Evolutionary conservation across 2,113 vertebrate species (phyloP).

Genomic region (Eudorcas thomsonii): DNA sequence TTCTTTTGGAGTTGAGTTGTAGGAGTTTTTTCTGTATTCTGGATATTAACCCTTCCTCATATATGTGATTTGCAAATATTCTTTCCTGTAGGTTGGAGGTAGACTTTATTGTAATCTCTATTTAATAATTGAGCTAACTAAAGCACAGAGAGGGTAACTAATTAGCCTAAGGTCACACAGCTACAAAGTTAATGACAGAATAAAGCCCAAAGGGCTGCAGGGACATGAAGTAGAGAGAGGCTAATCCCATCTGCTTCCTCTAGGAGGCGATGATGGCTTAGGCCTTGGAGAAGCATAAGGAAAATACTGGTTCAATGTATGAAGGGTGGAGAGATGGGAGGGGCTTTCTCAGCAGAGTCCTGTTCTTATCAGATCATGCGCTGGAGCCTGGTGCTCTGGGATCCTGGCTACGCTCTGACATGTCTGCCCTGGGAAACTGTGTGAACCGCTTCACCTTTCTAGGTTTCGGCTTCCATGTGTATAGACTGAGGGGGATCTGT

Average conservation of each 20-base stretch:
- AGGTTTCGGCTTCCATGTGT: neutral
- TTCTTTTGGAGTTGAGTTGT: neutral
- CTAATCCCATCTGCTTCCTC: neutral
- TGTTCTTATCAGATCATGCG: neutral
- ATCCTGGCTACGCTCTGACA: neutral
- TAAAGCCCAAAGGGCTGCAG: neutral
- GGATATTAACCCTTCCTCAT: neutral
- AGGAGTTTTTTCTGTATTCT: neutral
- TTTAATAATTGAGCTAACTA: neutral
- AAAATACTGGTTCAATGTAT: too few species aligned
- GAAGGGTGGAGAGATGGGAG: neutral
- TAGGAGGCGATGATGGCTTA: neutral
- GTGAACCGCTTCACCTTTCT: neutral
- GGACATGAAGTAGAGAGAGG: neutral
- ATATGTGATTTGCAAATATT: neutral
- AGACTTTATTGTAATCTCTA: neutral
- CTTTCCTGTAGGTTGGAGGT: neutral
- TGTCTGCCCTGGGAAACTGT: neutral
- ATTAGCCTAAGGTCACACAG: neutral
- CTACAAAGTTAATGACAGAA: neutral
- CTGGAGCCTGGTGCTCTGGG: neutral
- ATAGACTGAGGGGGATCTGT: neutral
- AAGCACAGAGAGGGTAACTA: neutral
- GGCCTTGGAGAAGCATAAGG: neutral
- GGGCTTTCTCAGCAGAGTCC: neutral